Evolutionary conservation across 37 sponge, comb jelly and placozoan species (phyloP), one percentile per base, ranked within the genome.

Genomic region (Theonella swinhoei): DNA sequence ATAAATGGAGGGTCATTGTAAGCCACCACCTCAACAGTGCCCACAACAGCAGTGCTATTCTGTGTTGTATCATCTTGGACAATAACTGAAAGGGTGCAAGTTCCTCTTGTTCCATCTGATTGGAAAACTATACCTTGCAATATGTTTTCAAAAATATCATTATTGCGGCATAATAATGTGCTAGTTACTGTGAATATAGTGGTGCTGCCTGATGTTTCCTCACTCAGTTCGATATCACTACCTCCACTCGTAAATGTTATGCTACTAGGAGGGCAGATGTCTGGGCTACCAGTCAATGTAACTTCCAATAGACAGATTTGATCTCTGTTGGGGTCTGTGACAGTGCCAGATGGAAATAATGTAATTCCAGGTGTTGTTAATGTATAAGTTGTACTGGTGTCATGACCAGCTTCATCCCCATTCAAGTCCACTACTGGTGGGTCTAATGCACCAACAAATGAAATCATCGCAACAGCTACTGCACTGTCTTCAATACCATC

Each of bases 1-100:
- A 89, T 68, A 30, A 79, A 83, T 32, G 93, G 93, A 64, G 90
- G 84, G 1, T 79, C 62, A 32, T 93, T 89, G 74, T 75, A 86
- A 0, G 73, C 41, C 19, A 60, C 39, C 41, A 89, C 84, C 32
- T 75, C 39, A 3, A 88, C 70, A 0, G 64, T 83, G 38, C 68
- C 77, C 34, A 36, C 22, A 0, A 47, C 83, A 23, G 61, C 17
- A 22, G 70, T 82, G 69, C 93, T 93, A 20, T 32, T 39, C 0
- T 41, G 8, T 9, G 68, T 54, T 8, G 72, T 36, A 28, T 23
- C 81, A 79, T 93, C 90, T 39, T 42, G 34, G 2, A 70, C 93
- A 38, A 54, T 9, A 31, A 93, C 42, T 14, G 70, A 33, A 1
- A 93, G 47, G 37, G 76, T 36, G 64, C 93, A 93, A 19, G 37